phyloP scores from a whole-genome alignment of 1,140 invertebrate genomes.

The Mesaphorura yosii region DNA sequence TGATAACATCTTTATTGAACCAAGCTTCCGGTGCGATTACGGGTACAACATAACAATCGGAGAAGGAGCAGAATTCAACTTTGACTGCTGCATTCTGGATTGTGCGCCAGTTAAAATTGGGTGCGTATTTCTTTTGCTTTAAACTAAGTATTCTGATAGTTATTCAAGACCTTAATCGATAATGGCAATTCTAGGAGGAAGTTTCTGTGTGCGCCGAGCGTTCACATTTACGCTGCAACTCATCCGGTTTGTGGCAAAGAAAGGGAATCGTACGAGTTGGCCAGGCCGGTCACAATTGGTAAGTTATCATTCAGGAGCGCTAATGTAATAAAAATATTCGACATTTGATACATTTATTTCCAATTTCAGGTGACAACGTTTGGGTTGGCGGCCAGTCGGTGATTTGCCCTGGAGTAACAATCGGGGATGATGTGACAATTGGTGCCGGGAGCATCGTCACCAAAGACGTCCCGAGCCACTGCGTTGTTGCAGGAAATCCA shows the following conservation, averaged over 20 bases:
- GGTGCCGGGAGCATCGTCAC: slow-evolving; percentile 26
- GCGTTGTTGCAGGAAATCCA: slow-evolving; percentile 31
- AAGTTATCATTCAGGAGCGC: slow-evolving; percentile 24
- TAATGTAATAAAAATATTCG: too few relatives aligned
- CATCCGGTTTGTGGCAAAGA: slow-evolving; percentile 20
- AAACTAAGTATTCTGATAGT: not conserved
- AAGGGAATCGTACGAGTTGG: slow-evolving; percentile 17
- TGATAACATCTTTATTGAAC: slow-evolving; percentile 14
- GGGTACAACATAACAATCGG: slow-evolving; percentile 21
- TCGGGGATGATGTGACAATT: slow-evolving; percentile 8
- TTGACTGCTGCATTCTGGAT: slow-evolving; percentile 28
- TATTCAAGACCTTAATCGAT: not conserved
- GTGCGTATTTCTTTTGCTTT: not conserved
- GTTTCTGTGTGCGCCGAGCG: slow-evolving; percentile 21
- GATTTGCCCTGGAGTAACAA: slow-evolving; percentile 9
- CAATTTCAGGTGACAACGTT: slow-evolving; percentile 9
- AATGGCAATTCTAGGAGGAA: slow-evolving; percentile 18
- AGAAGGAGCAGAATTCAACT: slow-evolving; percentile 24
- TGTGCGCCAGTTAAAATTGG: slow-evolving; percentile 23
- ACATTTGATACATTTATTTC: too few relatives aligned
- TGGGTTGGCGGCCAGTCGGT: slow-evolving; percentile 8
- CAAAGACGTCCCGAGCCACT: slow-evolving; percentile 29
- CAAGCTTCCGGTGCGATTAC: slow-evolving; percentile 20
- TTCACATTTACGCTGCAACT: slow-evolving; percentile 22
- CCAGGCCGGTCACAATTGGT: slow-evolving; percentile 19